Evolutionary conservation across 2,113 vertebrate genomes (phyloP).

Genomic region (Phasianus colchicus): DNA sequence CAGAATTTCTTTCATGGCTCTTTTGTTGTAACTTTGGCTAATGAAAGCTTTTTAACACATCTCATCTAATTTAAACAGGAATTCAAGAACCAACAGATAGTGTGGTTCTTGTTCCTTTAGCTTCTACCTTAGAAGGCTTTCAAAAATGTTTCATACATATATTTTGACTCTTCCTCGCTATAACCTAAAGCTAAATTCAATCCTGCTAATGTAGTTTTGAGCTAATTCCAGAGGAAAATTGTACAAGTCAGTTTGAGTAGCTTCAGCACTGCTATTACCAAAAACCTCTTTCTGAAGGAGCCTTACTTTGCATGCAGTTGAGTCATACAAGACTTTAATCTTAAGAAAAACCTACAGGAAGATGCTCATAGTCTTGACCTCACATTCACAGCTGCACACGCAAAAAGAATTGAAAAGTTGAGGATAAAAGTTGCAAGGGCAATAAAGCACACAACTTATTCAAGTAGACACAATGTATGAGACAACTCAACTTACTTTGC

Average conservation of each 20-base stretch:
- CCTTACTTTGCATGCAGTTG: neutral
- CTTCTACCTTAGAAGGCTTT: neutral
- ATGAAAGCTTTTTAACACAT: neutral
- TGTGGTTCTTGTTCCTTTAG: neutral
- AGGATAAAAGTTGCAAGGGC: neutral
- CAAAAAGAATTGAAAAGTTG: neutral
- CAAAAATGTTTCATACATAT: neutral
- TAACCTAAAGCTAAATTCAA: neutral
- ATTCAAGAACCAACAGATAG: neutral
- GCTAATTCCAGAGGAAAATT: neutral
- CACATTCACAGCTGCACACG: neutral
- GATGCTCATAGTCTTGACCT: neutral
- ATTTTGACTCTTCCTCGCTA: neutral
- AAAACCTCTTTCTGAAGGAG: neutral
- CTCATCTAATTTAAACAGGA: neutral
- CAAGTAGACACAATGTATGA: neutral
- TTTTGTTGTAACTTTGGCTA: neutral
- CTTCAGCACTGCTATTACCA: neutral
- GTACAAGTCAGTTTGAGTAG: neutral
- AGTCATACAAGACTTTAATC: neutral
- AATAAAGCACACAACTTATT: neutral
- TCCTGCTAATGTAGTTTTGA: neutral
- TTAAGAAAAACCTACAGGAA: neutral
- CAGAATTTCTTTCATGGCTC: neutral
- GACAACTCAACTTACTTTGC: slow-evolving; percentile 76